Base-by-base conservation (phyloP, 2,888 invertebrate genomes). In the Pyrgus malvae region DNA sequence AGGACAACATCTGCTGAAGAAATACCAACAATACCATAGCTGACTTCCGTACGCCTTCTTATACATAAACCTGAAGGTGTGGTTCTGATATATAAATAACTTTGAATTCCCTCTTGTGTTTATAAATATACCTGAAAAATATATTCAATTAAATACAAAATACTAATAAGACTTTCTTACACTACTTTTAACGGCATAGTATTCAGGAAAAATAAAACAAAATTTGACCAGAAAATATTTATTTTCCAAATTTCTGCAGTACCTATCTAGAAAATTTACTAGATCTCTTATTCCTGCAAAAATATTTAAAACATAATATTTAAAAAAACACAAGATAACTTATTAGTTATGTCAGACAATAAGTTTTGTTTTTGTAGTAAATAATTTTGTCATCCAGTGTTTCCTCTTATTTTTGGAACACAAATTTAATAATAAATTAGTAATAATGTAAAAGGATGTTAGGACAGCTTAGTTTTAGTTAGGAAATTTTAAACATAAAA, bases 41-140 rank as follows among this genome's bases (percentile, higher is more conserved):
- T 90, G 90, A 65, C 90, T 90, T n/a, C 90, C 90, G 66, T 87
- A 90, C 5, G 89, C 90, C 58, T 89, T 88, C 64, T 90, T 90
- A 62, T 90, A 90, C 90, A 90, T 90, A 57, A 90, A 90, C 60
- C 90, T 78, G 73, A 90, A 90, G 64, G 90, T 90, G 62, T 90
- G 90, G 64, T 90, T 90, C 68, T 90, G 89, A 58, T 90, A 90
- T 63, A 90, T 90, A 59, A 88, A 90, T 49, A 90, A 66, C 67
- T 90, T 90, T 2, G 90, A 90, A 72, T 90, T 90, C 9, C 90
- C 90, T 68, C 90, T 78, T 50, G 90, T 90, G 59, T 90, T 90
- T 63, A 90, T 90, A 65, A 90, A 90, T 69, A 88, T 90, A 66
- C 90, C 90, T 90, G 84, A 61, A 86, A 90, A 61, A 40, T 60